These are phyloP conservation scores for Drosophila aff. DNA, from an alignment of 1,140 invertebrate species.

Conservation along the genomic window DNA sequence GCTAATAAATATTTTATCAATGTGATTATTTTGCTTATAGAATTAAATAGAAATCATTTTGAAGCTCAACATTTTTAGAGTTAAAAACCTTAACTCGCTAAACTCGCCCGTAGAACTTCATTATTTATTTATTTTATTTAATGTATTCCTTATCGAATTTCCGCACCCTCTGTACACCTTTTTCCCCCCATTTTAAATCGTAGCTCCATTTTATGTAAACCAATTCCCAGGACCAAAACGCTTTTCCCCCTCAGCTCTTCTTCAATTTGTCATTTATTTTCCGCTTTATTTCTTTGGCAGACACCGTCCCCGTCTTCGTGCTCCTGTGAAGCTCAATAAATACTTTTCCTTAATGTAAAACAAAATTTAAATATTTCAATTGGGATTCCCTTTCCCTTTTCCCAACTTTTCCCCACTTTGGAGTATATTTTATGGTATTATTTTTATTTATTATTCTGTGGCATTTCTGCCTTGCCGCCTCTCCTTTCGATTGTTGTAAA, in stretches of 20 bases:
- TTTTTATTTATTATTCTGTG: constrained; percentile 47
- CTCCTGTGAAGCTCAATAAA: constrained; percentile 21
- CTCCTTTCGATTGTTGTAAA: constrained; percentile 31
- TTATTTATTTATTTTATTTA: neutral
- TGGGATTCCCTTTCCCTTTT: constrained; percentile 1
- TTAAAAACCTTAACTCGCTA: neutral
- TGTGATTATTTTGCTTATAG: neutral
- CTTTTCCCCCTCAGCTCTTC: neutral
- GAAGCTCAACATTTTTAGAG: neutral
- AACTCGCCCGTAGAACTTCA: neutral
- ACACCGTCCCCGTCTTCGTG: too few relatives aligned
- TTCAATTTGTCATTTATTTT: constrained; percentile 46
- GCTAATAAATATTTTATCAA: neutral
- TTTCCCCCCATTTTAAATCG: neutral
- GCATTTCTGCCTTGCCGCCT: constrained; percentile 11
- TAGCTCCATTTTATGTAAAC: constrained; percentile 4
- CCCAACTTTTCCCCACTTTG: constrained; percentile 46
- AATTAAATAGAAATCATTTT: neutral
- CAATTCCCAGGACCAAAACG: constrained; percentile 2
- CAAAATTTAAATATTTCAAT: constrained; percentile 45
- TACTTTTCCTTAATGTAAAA: constrained; percentile 33
- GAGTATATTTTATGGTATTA: constrained; percentile 49
- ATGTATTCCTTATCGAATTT: neutral
- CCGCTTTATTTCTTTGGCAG: constrained; percentile 18
- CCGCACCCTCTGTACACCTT: neutral